Evolutionary conservation across 1,140 invertebrate species (phyloP), one percentile per base, ranked within the genome.

Genomic region (Propsilocerus akamusi): DNA sequence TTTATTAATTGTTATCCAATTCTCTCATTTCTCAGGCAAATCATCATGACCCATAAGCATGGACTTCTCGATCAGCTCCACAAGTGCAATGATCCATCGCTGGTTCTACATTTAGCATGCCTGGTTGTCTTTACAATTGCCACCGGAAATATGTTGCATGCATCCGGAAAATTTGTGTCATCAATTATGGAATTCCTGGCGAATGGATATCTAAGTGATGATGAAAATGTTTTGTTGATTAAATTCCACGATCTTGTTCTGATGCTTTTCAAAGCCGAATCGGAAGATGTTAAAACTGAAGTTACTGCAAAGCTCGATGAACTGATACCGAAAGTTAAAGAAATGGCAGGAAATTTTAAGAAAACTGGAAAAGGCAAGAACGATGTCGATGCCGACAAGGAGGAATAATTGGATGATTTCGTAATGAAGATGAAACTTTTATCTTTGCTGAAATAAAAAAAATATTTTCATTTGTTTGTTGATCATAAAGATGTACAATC

Each of bases 161-260:
- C 86, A 10, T 93, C 90, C 23, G 92, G 92, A 0, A 80, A 87
- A 63, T 89, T 91, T 68, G 86, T 97, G 4, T 81, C 88, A 0
- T 70, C 77, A 20, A 77, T 97, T 53, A 67, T 96, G 20, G 57
- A 67, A 2, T 83, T 78, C 63, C 70, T 97, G 11, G 34, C n/a
- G 8, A 77, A 82, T 53, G 66, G 70, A 22, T 73, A 79, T 51
- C 61, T 95, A 24, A 72, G 74, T 51, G 64, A 69, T 17, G 75
- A 83, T 4, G 71, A 81, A 46, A 72, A 74, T 59, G 57, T 70
- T 8, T 59, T 74, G 32, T 67, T 95, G 4, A 69, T 74, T 14
- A 68, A 70, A 47, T 90, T 82, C 66, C 84, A 94, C 71, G 86
- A 87, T 91, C 14, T 41, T 8, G 34, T 41, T 41, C 14, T 41